Evolutionary conservation across 2,888 invertebrate genomes (phyloP).

Genomic region (Drosophila pseudotalamancana): DNA sequence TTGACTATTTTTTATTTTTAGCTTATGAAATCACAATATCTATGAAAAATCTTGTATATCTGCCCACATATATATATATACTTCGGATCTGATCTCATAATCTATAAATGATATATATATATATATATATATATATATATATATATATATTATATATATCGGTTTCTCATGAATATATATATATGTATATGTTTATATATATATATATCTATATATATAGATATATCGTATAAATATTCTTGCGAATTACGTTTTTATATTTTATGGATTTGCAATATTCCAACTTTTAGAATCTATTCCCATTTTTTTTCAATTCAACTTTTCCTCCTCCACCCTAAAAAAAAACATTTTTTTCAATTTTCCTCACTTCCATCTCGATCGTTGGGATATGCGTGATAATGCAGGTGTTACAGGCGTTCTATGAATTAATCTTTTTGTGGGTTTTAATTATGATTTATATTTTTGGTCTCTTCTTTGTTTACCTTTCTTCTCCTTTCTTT

Average conservation of each 20-base stretch:
- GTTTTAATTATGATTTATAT: constrained; percentile 33
- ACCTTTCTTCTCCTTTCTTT: no score
- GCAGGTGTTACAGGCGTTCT: constrained; percentile 69
- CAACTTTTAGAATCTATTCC: no score
- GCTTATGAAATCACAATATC: constrained; percentile 71
- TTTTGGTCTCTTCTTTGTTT: constrained; percentile 35
- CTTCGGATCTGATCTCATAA: constrained; percentile 59
- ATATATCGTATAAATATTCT: constrained; percentile 20
- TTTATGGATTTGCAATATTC: constrained; percentile 28
- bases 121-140: neutral
- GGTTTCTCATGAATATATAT: no score
- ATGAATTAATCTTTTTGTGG: constrained; percentile 50
- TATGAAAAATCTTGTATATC: constrained; percentile 63
- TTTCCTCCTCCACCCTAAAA: neutral
- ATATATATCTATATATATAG: constrained; percentile 9
- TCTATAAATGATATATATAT: constrained; percentile 47
- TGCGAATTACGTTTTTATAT: constrained; percentile 25
- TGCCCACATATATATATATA: constrained; percentile 35
- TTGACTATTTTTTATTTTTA: constrained; percentile 47
- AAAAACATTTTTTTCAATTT: no score
- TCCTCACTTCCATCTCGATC: constrained; percentile 50
- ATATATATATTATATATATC: no score
- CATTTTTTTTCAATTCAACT: neutral
- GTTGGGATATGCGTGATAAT: constrained; percentile 80
- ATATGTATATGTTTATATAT: constrained; percentile 42